Conservation (phyloP, 2,113 vertebrate species). For the Python bivittatus region DNA sequence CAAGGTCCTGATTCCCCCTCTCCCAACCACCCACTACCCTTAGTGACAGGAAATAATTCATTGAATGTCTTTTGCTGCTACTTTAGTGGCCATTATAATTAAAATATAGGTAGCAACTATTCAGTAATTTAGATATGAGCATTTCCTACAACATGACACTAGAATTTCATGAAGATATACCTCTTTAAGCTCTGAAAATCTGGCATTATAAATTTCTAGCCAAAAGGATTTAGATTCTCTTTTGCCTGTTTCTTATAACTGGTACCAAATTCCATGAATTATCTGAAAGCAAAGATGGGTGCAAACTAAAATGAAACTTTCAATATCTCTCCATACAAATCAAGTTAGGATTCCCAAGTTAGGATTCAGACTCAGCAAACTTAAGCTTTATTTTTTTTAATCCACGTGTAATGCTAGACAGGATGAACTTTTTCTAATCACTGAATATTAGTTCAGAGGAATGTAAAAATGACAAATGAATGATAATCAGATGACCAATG, state of each 20-base stretch:
- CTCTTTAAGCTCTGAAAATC: constrained; percentile 78
- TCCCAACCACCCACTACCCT: constrained; percentile 50
- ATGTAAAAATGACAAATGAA: constrained; percentile 2
- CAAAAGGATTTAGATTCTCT: constrained; percentile 77
- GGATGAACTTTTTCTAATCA: background rate
- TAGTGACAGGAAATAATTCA: constrained; percentile 79
- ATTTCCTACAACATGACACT: constrained; percentile 56
- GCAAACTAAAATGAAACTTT: constrained; percentile 56
- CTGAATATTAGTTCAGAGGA: background rate
- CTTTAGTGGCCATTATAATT: constrained; percentile 73
- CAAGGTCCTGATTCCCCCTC: constrained; percentile 73
- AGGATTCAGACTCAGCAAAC: constrained; percentile 27
- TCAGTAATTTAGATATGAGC: constrained; percentile 31
- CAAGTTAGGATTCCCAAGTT: constrained; percentile 40
- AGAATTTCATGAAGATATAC: constrained; percentile 63
- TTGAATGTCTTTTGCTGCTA: constrained; percentile 70
- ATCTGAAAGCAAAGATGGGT: constrained; percentile 69
- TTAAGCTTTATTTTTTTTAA: constrained; percentile 30
- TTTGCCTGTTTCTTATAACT: constrained; percentile 77
- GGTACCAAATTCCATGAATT: constrained; percentile 76
- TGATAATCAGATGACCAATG: background rate
- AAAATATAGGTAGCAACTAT: constrained; percentile 65
- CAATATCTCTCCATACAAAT: constrained; percentile 64
- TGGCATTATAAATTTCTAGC: constrained; percentile 67
- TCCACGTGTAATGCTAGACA: background rate